Evolutionary conservation across 2,797 vertebrate species (phyloP).

Genomic region (Holocentrus rufus): DNA sequence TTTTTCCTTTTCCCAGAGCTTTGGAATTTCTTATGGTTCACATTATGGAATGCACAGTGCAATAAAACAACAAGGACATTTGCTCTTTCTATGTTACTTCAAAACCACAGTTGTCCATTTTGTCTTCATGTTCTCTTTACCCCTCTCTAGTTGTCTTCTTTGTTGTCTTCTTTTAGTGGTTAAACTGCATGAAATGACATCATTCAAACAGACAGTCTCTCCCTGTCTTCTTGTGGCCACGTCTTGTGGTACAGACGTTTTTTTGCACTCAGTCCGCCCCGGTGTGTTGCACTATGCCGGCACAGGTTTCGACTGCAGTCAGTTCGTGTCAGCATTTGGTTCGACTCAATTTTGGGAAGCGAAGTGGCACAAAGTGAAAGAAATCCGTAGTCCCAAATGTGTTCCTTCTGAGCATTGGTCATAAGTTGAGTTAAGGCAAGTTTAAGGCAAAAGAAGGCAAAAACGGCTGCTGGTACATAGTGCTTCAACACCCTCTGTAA

Average conservation of each 20-base stretch:
- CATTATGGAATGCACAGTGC: conserved; percentile 89
- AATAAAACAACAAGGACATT: conserved; percentile 75
- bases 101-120: conserved; percentile 73
- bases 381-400: conserved; percentile 25
- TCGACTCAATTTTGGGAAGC: conserved; percentile 27
- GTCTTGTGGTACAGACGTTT: conserved; percentile 18
- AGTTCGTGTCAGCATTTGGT: conserved; percentile 42
- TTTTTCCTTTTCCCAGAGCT: conserved; percentile 72
- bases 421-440: conserved; percentile 67
- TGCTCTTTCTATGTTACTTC: conserved; percentile 64
- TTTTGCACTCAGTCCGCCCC: conserved; percentile 33
- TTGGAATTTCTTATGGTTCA: conserved; percentile 83
- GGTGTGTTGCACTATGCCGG: conserved; percentile 24
- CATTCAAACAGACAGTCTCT: conserved; percentile 44
- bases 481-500: conserved; percentile 46
- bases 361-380: conserved; percentile 41
- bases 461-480: conserved; percentile 63
- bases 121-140: conserved; percentile 63
- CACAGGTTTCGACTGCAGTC: conserved; percentile 19
- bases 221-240: conserved; percentile 26
- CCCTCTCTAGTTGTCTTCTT: conserved; percentile 32
- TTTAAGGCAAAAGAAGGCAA: conserved; percentile 11
- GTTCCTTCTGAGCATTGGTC: conserved; percentile 47
- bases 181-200: conserved; percentile 68
- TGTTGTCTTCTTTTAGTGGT: conserved; percentile 74